A percentile compares a stretch with the other conserved stretches of the same genome.
phyloP scores from a whole-genome alignment of 2,888 invertebrate species.

The Antheraea assamensis region DNA sequence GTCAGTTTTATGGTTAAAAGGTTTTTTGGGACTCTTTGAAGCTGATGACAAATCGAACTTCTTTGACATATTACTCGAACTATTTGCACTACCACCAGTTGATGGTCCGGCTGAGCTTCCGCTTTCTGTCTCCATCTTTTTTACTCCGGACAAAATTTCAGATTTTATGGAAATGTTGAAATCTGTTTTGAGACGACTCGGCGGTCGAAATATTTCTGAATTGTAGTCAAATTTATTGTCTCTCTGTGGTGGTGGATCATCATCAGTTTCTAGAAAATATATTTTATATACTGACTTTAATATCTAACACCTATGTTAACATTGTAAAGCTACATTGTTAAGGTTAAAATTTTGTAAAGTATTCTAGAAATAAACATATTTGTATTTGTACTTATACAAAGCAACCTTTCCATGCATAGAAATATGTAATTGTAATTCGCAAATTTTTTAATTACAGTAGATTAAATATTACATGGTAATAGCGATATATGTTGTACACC shows the following conservation, averaged over 20 bases:
- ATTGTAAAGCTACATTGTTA: no score
- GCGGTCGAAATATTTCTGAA: constrained; percentile 68
- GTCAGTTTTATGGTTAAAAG: constrained; percentile 68
- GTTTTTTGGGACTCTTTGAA: constrained; percentile 45
- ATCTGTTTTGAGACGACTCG: constrained; percentile 69
- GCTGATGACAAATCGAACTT: constrained; percentile 62
- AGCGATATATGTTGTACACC: no score
- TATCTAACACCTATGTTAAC: no score
- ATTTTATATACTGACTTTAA: no score
- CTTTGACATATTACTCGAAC: constrained; percentile 74
- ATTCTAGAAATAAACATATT: no score
- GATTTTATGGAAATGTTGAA: constrained; percentile 76
- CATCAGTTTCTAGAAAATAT: constrained; percentile 54
- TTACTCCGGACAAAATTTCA: constrained; percentile 56
- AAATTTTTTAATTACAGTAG: no score
- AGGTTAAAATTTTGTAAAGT: no score
- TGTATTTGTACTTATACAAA: no score
- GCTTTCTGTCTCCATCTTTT: constrained; percentile 57
- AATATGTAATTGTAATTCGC: no score
- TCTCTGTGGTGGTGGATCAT: constrained; percentile 53
- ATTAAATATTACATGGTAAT: no score
- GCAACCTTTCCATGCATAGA: no score
- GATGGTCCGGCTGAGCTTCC: constrained; percentile 56
- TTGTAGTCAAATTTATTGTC: constrained; percentile 62
- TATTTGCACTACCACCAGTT: constrained; percentile 66